Percentiles rank a stretch among this genome's conserved stretches.
phyloP scores from a whole-genome alignment of 2,797 vertebrate genomes.

The Astyanax mexicanus region DNA sequence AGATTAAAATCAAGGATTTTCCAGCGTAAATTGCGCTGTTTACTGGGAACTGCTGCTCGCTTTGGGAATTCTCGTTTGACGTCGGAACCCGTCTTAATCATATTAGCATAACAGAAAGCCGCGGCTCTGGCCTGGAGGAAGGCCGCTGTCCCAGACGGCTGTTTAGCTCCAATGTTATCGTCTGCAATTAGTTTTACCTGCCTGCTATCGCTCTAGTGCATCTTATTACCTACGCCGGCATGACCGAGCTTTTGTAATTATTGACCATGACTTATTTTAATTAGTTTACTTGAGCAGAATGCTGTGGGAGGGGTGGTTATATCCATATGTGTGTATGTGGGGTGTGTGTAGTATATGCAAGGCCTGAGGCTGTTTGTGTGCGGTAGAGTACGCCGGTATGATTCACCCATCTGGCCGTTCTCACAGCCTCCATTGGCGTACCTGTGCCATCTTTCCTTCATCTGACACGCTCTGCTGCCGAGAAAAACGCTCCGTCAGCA shows the following conservation, averaged over 20 bases:
- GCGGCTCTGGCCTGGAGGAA: constrained; percentile 43
- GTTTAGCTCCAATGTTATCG: constrained; percentile 73
- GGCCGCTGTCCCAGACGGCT: constrained; percentile 54
- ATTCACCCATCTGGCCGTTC: constrained; percentile 63
- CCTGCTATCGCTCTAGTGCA: constrained; percentile 71
- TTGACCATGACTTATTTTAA: constrained; percentile 78
- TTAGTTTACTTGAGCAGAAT: constrained; percentile 77
- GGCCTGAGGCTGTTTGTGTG: constrained; percentile 38
- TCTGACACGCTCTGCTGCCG: constrained; percentile 78
- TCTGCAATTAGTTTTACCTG: constrained; percentile 81
- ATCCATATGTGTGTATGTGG: neutral
- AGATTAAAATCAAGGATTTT: constrained; percentile 34
- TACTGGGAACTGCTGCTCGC: constrained; percentile 25
- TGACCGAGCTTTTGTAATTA: constrained; percentile 79
- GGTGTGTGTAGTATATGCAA: neutral
- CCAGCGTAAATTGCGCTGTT: constrained; percentile 35
- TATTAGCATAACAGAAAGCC: constrained; percentile 49
- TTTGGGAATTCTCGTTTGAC: constrained; percentile 30
- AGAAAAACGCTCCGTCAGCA: constrained; percentile 80
- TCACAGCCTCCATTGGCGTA: constrained; percentile 69
- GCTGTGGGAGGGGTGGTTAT: constrained; percentile 53
- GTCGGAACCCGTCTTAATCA: constrained; percentile 48
- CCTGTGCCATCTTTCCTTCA: constrained; percentile 72
- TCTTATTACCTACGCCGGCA: constrained; percentile 75
- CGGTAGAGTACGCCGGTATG: constrained; percentile 33